Evolutionary conservation across 2,113 vertebrate species (phyloP).

Genomic region (Anhinga rufa): DNA sequence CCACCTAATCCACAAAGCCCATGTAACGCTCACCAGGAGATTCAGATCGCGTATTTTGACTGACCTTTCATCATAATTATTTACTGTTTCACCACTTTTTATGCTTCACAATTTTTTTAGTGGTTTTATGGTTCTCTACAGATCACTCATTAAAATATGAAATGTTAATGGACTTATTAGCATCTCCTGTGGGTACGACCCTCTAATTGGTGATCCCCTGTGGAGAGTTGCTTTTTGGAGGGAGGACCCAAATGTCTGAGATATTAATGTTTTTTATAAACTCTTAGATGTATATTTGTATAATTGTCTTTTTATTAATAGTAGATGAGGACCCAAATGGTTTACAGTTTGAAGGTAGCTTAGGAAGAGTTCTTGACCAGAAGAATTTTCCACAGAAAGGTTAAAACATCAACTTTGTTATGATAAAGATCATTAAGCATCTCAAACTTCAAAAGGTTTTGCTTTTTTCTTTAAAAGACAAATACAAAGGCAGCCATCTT

Average conservation of each 20-base stretch:
- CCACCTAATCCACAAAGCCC: neutral
- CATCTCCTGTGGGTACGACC: neutral
- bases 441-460: neutral
- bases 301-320: neutral
- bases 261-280: neutral
- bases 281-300: neutral
- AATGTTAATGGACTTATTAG: neutral
- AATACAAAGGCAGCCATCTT: neutral
- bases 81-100: neutral
- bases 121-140: neutral
- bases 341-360: neutral
- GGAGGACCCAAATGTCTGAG: neutral
- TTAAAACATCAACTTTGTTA: neutral
- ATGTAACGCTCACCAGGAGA: neutral
- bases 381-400: neutral
- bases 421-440: neutral
- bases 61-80: neutral
- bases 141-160: neutral
- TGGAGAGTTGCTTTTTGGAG: neutral
- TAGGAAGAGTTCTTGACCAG: neutral
- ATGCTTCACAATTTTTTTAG: neutral
- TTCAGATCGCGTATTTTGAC: neutral
- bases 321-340: neutral
- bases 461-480: neutral
- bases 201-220: neutral